Evolutionary conservation across 2,797 vertebrate species (phyloP), one percentile per base, ranked within the genome.

Genomic region (Alcedo atthis): DNA sequence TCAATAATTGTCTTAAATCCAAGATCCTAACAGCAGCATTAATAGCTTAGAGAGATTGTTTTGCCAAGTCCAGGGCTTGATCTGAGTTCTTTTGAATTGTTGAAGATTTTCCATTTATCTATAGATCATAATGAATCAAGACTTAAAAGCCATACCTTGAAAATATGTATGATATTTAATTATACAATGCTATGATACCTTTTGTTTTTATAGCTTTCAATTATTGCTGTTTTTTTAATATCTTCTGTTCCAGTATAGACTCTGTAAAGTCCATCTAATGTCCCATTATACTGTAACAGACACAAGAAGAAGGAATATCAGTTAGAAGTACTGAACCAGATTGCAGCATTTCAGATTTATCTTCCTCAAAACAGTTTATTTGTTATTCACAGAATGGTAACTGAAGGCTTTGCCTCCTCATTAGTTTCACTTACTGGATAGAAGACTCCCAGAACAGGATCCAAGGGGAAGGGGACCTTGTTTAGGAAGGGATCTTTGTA

Each of bases 251-350:
- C 99, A 32, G 75, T 99, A 96, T 94, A 98, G 61, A 99, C 95
- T 25, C 25, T 98, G 96, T 98, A 99, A 75, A 85, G 40, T 49
- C 99, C 99, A 51, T 99, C 99, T 0, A 0, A 85, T 55, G 99
- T 99, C 26, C 83, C 94, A 26, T 99, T 99, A 94, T 99, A 99
- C 99, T 99, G 92, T 51, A 97, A 95, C 30, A 96, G 58, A 96
- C 18, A 88, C 21, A 85, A 89, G 16, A 84, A 89, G 6, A 54
- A 53, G 80, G 17, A 80, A 59, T 22, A 92, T 73, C 35, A 78
- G 71, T 81, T 83, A 87, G 58, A 84, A 82, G 51, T n/a, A 43
- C 5, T 37, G 25, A 84, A 53, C 10, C 12, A 75, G 18, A 45
- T 6, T 8, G 20, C 19, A 54, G 8, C 10, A 46, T 15, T 40